Percentiles rank a stretch among this genome's conserved stretches.
These are phyloP conservation scores for Tipula unca DNA, from an alignment of 2,888 invertebrate genomes.

Conservation along the genomic window DNA sequence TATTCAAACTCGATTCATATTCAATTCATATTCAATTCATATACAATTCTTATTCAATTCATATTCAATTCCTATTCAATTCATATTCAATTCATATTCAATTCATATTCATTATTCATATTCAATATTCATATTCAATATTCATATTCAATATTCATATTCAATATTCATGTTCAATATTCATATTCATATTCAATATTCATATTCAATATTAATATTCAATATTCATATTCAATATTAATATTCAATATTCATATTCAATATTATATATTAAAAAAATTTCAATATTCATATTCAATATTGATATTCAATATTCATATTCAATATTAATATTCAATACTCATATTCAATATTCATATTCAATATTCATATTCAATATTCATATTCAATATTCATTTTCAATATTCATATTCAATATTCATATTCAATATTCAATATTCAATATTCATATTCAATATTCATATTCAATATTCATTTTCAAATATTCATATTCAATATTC, in stretches of 20 bases:
- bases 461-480: neutral
- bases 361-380: neutral
- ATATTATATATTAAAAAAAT: no score
- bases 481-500: neutral
- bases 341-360: neutral
- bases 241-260: neutral
- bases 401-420: slow-evolving; percentile 1
- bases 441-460: neutral
- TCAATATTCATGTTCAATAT: neutral
- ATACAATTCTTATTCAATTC: neutral
- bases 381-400: neutral
- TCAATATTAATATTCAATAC: no score
- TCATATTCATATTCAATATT: slow-evolving; percentile 1
- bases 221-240: neutral
- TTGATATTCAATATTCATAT: neutral
- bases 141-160: neutral
- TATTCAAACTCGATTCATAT: neutral
- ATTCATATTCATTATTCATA: neutral
- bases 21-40: neutral
- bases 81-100: neutral
- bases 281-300: neutral
- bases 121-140: neutral
- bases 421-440: neutral
- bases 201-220: neutral
- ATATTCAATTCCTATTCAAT: neutral